phyloP scores from a whole-genome alignment of 2,888 invertebrate genomes.

The Eilema sororculum region DNA sequence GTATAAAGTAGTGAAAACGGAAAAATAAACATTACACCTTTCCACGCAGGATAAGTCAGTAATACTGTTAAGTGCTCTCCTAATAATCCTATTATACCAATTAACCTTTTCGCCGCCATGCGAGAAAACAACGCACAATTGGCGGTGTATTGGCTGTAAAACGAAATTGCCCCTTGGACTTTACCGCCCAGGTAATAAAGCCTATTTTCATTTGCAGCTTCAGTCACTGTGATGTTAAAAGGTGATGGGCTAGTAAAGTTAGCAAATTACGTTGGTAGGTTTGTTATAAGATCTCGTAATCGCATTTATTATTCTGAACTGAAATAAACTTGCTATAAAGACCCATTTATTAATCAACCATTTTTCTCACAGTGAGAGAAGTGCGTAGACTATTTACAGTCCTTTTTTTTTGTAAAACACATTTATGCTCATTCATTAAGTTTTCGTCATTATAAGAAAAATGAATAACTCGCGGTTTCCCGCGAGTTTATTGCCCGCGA shows the following conservation, averaged over 20 bases:
- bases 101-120: slow-evolving; percentile 36
- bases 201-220: slow-evolving; percentile 59
- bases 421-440: no score
- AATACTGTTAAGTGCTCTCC: slow-evolving; percentile 25
- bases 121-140: slow-evolving; percentile 45
- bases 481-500: no score
- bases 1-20: not conserved
- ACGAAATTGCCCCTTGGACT: slow-evolving; percentile 66
- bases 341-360: no score
- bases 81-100: slow-evolving; percentile 29
- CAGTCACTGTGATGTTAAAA: slow-evolving; percentile 45
- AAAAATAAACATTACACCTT: not conserved
- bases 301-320: slow-evolving; percentile 18
- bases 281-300: slow-evolving; percentile 30
- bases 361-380: no score
- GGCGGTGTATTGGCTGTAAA: slow-evolving; percentile 58
- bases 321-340: not conserved
- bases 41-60: slow-evolving; percentile 12
- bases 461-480: no score
- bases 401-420: no score
- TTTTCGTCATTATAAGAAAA: no score
- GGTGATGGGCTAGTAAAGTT: slow-evolving; percentile 60
- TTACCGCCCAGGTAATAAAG: slow-evolving; percentile 66
- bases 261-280: slow-evolving; percentile 52
- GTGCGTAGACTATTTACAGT: no score